A percentile compares a stretch with the other conserved stretches of the same genome.
Conservation (phyloP, 1,140 invertebrate species). For the Mizuhopecten yessoensis region DNA sequence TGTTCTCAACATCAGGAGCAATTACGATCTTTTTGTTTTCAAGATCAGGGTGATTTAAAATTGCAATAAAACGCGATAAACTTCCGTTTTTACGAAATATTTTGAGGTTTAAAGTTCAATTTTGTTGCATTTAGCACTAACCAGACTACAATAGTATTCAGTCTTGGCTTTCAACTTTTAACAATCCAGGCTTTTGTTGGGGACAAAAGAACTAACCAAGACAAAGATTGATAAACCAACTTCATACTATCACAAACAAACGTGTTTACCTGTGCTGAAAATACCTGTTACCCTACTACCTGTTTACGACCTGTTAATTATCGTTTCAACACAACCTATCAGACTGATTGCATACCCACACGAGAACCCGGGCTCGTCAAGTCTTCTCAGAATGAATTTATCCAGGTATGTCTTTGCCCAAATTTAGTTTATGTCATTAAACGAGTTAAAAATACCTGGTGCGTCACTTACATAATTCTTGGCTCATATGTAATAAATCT, state of each 20-base stretch:
- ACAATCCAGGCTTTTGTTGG: neutral
- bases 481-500: no score
- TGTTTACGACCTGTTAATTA: conserved; percentile 29
- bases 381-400: neutral
- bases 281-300: neutral
- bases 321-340: neutral
- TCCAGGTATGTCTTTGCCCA: no score
- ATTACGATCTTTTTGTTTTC: neutral
- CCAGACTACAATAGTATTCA: neutral
- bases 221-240: neutral
- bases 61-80: neutral
- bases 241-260: neutral
- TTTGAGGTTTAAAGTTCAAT: neutral
- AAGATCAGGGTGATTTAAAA: neutral
- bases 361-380: neutral
- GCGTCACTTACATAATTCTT: no score
- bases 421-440: no score
- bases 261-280: neutral
- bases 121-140: neutral
- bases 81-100: no score
- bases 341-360: neutral
- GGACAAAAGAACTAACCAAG: conserved; percentile 18
- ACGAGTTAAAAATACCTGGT: no score
- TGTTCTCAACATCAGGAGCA: no score
- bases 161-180: neutral